These are phyloP conservation scores for Nysson spinosus DNA, from an alignment of 2,888 invertebrate genomes.

Conservation along the genomic window DNA sequence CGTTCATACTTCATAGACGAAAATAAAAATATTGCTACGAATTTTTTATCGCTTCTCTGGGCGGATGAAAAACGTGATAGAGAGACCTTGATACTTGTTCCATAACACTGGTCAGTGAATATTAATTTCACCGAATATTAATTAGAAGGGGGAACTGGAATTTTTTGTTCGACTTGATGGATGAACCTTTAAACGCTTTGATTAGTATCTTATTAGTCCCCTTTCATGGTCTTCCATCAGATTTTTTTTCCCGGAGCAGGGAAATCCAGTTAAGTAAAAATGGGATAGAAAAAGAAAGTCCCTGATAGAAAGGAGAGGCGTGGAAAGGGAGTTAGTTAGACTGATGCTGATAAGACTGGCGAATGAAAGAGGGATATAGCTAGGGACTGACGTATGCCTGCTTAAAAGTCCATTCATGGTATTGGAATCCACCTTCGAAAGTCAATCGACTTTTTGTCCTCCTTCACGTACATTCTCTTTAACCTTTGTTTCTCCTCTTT, in stretches of 20 bases:
- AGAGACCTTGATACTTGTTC: no score
- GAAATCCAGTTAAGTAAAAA: slow-evolving; percentile 13
- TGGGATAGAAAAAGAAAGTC: slow-evolving; percentile 8
- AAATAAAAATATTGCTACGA: neutral
- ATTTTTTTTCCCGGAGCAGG: no score
- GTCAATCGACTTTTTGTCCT: slow-evolving; percentile 59
- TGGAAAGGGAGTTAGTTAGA: slow-evolving; percentile 18
- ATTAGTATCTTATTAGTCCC: no score
- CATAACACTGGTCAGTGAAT: no score
- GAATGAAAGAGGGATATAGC: slow-evolving; percentile 22
- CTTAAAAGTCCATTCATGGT: slow-evolving; percentile 77
- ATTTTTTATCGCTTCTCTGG: no score
- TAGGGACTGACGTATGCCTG: slow-evolving; percentile 72
- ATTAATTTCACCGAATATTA: no score
- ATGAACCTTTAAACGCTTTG: no score
- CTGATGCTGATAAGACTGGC: slow-evolving; percentile 36
- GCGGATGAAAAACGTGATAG: no score
- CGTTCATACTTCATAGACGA: neutral
- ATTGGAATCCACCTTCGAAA: slow-evolving; percentile 67
- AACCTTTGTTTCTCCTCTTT: slow-evolving; percentile 8
- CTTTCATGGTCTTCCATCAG: no score
- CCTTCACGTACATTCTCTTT: slow-evolving; percentile 27
- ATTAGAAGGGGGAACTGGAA: no score
- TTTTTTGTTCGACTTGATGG: no score
- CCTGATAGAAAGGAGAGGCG: neutral